Base-by-base conservation (phyloP, 1,140 invertebrate genomes). In the Carposina sasakii region DNA sequence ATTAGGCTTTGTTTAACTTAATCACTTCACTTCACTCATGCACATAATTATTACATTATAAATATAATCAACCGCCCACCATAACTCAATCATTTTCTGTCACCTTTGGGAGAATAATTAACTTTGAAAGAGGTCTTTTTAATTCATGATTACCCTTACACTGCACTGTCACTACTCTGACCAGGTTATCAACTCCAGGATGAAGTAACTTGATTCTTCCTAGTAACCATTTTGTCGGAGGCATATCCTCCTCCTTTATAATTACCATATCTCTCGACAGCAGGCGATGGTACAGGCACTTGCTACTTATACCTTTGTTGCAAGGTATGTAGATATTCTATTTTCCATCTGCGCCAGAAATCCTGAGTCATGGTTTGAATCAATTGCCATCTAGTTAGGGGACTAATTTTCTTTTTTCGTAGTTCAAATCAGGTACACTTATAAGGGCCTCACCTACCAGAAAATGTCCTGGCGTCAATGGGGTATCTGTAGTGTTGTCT, bases 401-500 rank as follows among this genome's bases (percentile, higher is more conserved):
- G 24, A 24, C 28, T 48, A 6, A 57, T 20, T 50, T 48, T 24
- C 13, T 41, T 9, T 47, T 22, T 15, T 56, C 23, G 41, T 59
- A 52, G 43, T 52, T 46, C 12, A 45, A 0, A 22, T 67, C 54
- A 21, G 60, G 58, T 9, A 67, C 28, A n/a, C 41, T 39, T 1
- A 58, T 47, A n/a, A 77, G 37, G 0, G 68, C 66, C 31, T 62
- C 55, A 1, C 77, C 75, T 9, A 76, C 64, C 4, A 82, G 42
- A 44, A 83, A 82, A 55, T 81, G 72, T 13, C 63, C 67, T 9
- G 45, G 75, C 20, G 71, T 76, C 10, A 79, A 49, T 12, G 43
- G 34, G 8, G 43, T 31, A 10, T 39, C 48, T 47, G 51, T 36
- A 10, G 15, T 20, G 28, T 34, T 33, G 19, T 50, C 57, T 49